Percentiles rank a stretch among this genome's conserved stretches.
phyloP scores from a whole-genome alignment of 2,888 invertebrate genomes.

The Macaria liturata region DNA sequence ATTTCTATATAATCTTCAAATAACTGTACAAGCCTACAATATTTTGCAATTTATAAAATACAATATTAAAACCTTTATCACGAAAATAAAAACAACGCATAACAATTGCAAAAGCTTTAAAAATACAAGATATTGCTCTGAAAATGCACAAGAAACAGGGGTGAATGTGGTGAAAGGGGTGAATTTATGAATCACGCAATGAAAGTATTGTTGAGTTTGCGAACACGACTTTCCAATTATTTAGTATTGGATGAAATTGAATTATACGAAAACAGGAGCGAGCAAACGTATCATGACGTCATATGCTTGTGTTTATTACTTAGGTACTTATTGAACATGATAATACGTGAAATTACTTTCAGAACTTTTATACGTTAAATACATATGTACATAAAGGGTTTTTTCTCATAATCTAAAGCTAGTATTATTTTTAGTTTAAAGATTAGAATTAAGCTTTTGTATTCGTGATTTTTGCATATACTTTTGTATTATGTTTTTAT shows the following conservation, averaged over 20 bases:
- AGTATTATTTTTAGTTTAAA: no score
- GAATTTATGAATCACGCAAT: constrained; percentile 11
- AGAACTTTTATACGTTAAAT: no score
- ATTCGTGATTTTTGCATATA: no score
- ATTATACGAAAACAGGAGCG: background rate
- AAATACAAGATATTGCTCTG: background rate
- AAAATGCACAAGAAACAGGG: background rate
- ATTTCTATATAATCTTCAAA: no score
- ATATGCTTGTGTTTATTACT: constrained; percentile 3
- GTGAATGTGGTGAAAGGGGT: constrained; percentile 9
- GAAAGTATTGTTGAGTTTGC: constrained; percentile 5
- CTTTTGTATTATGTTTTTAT: no score
- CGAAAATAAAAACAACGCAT: no score
- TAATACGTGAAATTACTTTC: background rate
- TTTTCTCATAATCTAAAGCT: no score
- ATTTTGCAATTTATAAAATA: no score
- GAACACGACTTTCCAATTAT: constrained; percentile 9
- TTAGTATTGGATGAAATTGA: constrained; percentile 3
- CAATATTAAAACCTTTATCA: no score
- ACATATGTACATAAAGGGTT: no score
- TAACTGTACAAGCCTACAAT: no score
- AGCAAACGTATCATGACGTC: constrained; percentile 1
- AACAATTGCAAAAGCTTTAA: background rate
- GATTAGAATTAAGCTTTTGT: no score
- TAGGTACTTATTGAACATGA: constrained; percentile 11